phyloP scores from a whole-genome alignment of 2,888 invertebrate species.

The Plusia festucae region DNA sequence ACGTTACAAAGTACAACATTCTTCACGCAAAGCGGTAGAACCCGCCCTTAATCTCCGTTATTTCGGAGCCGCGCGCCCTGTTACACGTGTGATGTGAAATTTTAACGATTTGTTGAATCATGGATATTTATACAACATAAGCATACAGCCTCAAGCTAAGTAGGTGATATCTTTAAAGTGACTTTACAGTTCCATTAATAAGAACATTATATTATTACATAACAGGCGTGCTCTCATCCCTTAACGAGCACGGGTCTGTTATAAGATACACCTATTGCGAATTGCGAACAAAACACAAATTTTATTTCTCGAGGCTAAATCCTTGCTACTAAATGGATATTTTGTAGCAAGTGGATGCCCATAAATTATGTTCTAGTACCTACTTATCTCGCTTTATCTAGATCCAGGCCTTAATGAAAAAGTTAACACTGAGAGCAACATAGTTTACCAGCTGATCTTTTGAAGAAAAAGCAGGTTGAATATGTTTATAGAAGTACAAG shows the following conservation, averaged over 20 bases:
- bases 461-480: slow-evolving; percentile 15
- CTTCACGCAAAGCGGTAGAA: slow-evolving; percentile 24
- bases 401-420: slow-evolving; percentile 1
- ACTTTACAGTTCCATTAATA: slow-evolving; percentile 11
- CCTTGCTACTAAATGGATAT: neutral
- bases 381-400: neutral
- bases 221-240: neutral
- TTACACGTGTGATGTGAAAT: slow-evolving; percentile 38
- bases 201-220: slow-evolving; percentile 5
- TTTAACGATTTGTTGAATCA: slow-evolving; percentile 49
- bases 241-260: neutral
- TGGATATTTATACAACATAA: slow-evolving; percentile 28
- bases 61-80: slow-evolving; percentile 28
- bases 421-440: slow-evolving; percentile 13
- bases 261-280: neutral
- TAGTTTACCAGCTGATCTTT: slow-evolving; percentile 14
- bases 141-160: slow-evolving; percentile 21
- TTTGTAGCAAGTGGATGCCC: neutral
- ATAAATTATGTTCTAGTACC: slow-evolving; percentile 1
- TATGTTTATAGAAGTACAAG: slow-evolving; percentile 20
- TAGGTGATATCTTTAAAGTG: slow-evolving; percentile 32
- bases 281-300: neutral
- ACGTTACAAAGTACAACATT: slow-evolving; percentile 29
- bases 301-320: neutral
- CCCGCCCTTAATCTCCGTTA: slow-evolving; percentile 42